These are phyloP conservation scores for Brenthis ino DNA, from an alignment of 2,888 invertebrate genomes.

Conservation along the genomic window DNA sequence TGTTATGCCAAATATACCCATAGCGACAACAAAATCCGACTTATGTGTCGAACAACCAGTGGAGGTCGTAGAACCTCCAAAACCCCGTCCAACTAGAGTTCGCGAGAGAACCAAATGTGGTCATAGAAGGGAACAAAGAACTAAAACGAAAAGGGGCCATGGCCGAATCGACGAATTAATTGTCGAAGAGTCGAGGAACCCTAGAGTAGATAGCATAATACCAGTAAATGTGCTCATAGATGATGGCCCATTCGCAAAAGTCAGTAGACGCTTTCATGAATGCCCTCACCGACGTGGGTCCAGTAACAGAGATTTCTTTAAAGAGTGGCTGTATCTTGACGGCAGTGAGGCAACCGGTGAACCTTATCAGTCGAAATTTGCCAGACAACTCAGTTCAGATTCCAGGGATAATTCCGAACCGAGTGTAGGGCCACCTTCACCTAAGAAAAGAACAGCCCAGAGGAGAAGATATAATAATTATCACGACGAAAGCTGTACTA, in stretches of 20 bases:
- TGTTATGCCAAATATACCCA: conserved; percentile 64
- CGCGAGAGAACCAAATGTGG: conserved; percentile 56
- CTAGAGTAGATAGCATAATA: conserved; percentile 57
- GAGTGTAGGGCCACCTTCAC: conserved; percentile 74
- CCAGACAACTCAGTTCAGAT: conserved; percentile 79
- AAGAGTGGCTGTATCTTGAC: conserved; percentile 75
- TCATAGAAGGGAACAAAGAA: conserved; percentile 63
- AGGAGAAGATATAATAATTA: conserved; percentile 71
- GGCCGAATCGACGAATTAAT: conserved; percentile 69
- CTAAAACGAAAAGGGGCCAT: conserved; percentile 58
- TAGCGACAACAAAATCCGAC: conserved; percentile 67
- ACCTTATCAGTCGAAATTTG: conserved; percentile 78
- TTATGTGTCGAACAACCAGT: conserved; percentile 62
- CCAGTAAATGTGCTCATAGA: conserved; percentile 69
- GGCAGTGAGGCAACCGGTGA: conserved; percentile 69
- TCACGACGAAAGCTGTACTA: conserved; percentile 75
- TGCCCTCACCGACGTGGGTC: conserved; percentile 67
- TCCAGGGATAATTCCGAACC: conserved; percentile 79
- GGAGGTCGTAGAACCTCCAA: conserved; percentile 60
- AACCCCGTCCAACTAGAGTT: conserved; percentile 60
- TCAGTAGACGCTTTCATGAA: conserved; percentile 70
- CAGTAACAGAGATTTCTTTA: conserved; percentile 70
- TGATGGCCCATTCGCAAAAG: conserved; percentile 76
- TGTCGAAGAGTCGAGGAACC: conserved; percentile 62
- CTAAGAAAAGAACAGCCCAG: conserved; percentile 69